A percentile compares a stretch with the other conserved stretches of the same genome.
Conservation (phyloP, 2,113 vertebrate species). For the Apodemus speciosus region DNA sequence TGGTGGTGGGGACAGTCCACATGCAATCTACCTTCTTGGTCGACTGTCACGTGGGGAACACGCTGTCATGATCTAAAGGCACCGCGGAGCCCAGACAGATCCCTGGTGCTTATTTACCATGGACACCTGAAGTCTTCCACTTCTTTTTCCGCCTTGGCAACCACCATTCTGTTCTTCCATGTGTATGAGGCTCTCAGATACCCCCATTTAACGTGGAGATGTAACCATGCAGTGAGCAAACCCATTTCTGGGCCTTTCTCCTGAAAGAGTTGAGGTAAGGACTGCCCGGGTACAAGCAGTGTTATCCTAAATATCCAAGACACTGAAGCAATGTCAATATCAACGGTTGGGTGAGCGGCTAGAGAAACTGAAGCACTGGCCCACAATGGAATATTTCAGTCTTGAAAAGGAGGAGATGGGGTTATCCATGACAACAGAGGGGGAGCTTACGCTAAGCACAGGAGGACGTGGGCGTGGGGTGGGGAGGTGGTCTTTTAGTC, state of each 20-base stretch:
- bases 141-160: not conserved
- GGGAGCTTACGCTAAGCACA: not conserved
- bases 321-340: not conserved
- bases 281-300: accelerated
- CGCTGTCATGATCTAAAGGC: accelerated
- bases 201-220: not conserved
- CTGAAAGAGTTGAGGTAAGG: not conserved
- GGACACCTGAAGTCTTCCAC: not conserved
- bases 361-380: not conserved
- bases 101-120: too few species aligned
- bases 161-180: not conserved
- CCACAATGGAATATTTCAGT: not conserved
- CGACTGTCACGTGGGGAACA: not conserved
- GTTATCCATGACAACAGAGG: not conserved
- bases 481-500: not conserved
- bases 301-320: not conserved
- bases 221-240: not conserved
- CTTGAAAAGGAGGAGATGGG: not conserved
- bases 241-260: not conserved
- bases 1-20: not conserved
- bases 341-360: not conserved
- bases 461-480: not conserved
- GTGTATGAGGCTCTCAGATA: not conserved
- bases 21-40: not conserved
- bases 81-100: accelerated